Conservation (phyloP, 2,888 invertebrate genomes). For the Elmis aenea region DNA sequence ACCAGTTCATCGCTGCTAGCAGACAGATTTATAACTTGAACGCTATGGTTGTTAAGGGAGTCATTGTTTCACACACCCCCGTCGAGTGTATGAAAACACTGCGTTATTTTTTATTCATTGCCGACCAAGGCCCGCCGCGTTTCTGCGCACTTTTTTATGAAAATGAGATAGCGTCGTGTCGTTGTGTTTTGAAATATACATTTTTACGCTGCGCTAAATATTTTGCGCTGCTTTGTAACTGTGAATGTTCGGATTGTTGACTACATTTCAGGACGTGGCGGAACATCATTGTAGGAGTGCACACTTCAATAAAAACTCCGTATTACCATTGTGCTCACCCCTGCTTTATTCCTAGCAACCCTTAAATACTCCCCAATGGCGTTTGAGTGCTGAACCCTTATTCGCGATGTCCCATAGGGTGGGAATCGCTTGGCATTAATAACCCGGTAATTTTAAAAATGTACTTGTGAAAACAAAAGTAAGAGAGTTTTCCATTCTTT, state of each 20-base stretch:
- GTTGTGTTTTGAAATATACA: no score
- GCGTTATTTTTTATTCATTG: conserved; percentile 20
- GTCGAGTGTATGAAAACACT: conserved; percentile 17
- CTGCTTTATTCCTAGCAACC: conserved; percentile 11
- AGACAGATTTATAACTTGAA: conserved; percentile 21
- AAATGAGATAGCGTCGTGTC: conserved; percentile 2
- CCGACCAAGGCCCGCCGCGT: conserved; percentile 7
- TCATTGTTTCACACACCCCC: conserved; percentile 20
- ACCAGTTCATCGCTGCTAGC: conserved; percentile 16
- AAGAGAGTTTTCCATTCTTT: no score
- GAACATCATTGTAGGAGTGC: conserved; percentile 16
- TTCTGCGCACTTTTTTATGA: background rate
- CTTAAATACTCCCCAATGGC: conserved; percentile 7
- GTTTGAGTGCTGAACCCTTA: no score
- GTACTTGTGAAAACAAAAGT: no score
- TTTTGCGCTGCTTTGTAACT: no score
- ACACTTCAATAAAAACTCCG: conserved; percentile 15
- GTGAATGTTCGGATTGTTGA: no score
- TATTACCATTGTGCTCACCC: conserved; percentile 16
- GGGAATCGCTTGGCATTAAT: no score
- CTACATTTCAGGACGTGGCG: no score
- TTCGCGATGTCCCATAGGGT: no score
- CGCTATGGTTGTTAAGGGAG: conserved; percentile 20
- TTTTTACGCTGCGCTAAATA: no score
- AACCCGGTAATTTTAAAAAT: no score